Evolutionary conservation across 1,140 invertebrate genomes (phyloP).

Genomic region (Drosophila nigrodunni): DNA sequence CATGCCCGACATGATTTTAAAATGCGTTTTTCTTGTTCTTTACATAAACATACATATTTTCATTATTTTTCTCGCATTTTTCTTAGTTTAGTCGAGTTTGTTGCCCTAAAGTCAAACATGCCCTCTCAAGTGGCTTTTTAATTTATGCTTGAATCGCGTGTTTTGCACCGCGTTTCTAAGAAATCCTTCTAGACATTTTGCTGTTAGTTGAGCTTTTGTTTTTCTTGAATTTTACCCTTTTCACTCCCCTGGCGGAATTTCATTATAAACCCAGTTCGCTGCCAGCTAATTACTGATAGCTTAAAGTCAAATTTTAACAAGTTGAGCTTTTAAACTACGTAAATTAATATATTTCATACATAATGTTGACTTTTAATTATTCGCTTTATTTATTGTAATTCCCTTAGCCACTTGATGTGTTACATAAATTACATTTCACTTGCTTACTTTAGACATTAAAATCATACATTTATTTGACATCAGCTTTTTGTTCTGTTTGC

Average conservation of each 20-base stretch:
- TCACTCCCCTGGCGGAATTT: background rate
- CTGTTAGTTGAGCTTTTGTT: too few relatives aligned
- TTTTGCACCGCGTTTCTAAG: background rate
- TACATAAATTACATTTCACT: background rate
- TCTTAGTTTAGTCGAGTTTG: constrained; percentile 26
- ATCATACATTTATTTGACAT: constrained; percentile 1
- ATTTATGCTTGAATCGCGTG: constrained; percentile 14
- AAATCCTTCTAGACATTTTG: background rate
- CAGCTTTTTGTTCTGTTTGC: background rate
- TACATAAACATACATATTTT: constrained; percentile 2
- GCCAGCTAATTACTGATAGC: constrained; percentile 14
- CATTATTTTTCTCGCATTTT: constrained; percentile 3
- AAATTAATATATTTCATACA: background rate
- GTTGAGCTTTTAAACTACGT: background rate
- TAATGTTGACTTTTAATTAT: constrained; percentile 8
- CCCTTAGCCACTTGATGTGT: background rate
- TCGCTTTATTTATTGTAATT: background rate
- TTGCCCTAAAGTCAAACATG: constrained; percentile 2
- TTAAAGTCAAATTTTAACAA: background rate
- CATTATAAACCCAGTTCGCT: background rate
- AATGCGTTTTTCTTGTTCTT: constrained; percentile 43
- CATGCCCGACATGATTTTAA: constrained; percentile 14
- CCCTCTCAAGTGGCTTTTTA: constrained; percentile 9
- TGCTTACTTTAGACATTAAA: background rate
- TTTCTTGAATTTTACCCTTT: background rate